Evolutionary conservation across 2,797 vertebrate species (phyloP), one percentile per base, ranked within the genome.

Genomic region (Xiphorhynchus erythropygius): DNA sequence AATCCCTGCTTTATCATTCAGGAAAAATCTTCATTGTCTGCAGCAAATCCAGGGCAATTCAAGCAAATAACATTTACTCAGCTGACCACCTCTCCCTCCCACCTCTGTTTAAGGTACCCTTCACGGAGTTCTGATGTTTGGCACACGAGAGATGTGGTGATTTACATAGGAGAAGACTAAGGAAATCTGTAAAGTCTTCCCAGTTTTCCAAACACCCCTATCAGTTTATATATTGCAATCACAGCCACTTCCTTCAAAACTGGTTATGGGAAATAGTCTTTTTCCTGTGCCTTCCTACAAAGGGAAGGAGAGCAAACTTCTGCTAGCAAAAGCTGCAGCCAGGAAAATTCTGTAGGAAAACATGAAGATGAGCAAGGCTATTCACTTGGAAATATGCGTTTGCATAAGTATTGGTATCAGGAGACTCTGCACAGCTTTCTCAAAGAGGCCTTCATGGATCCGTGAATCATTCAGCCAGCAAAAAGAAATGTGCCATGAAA

Each of bases 401-500:
- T 89, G 76, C 46, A 5, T 81, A 87, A 92, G 68, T 85, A 84
- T 65, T 71, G 75, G 89, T 65, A 84, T 91, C 68, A 87, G 63
- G 74, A 93, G 68, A 82, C 49, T 81, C 41, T 68, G 35, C 42
- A 52, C 62, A 69, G 75, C 71, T 82, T 89, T 96, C 73, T 91
- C 73, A 87, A 93, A 95, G 73, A 87, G 71, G 46, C 59, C 78
- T 93, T 93, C 16, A 0, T 75, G 90, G 93, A 92, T 89, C 80
- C 94, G 81, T 41, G 89, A 96, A 53, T 78, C 87, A 85, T 91
- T 92, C 67, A 79, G 60, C 75, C 81, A 91, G 76, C 30, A 91
- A 83, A 76, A 92, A 80, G 92, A 95, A 94, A 93, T 95, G 89
- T 87, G 79, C 92, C 90, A 75, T 96, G 94, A 70, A 87, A 92